Conservation (phyloP, 2,797 vertebrate species). For the Loris lydekkerianus region DNA sequence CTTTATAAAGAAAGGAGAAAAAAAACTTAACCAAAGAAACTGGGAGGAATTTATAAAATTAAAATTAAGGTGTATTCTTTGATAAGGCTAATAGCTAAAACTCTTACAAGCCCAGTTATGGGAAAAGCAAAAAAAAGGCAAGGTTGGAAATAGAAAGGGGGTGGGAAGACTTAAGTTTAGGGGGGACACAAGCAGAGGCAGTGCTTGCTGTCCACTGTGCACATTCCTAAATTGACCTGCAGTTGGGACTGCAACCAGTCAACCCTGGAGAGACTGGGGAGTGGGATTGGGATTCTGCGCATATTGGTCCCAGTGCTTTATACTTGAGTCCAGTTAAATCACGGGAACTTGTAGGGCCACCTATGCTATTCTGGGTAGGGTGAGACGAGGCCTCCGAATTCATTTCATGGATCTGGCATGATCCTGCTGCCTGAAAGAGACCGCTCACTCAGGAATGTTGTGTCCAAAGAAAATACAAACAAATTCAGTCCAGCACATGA, state of each 20-base stretch:
- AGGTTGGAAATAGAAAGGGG: background rate
- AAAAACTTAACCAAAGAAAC: background rate
- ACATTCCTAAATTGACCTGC: accelerated
- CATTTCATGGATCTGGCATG: accelerated
- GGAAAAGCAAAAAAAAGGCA: accelerated
- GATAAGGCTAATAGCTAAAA: background rate
- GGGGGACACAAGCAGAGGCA: background rate
- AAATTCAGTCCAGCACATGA: accelerated
- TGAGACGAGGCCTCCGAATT: accelerated
- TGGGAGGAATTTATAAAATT: background rate
- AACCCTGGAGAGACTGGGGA: background rate
- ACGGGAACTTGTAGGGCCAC: accelerated
- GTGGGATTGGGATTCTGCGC: background rate
- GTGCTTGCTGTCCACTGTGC: accelerated
- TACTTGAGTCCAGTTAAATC: background rate
- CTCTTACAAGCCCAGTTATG: accelerated
- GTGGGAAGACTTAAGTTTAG: too few relatives aligned
- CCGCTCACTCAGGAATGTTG: accelerated
- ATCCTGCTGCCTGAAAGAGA: background rate
- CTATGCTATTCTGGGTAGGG: background rate
- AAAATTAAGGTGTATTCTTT: background rate
- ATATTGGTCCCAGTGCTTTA: accelerated
- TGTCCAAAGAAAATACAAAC: background rate
- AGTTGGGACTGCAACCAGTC: background rate
- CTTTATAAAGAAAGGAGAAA: background rate